Conservation (phyloP, 2,797 vertebrate genomes). For the Apogon talboti region DNA sequence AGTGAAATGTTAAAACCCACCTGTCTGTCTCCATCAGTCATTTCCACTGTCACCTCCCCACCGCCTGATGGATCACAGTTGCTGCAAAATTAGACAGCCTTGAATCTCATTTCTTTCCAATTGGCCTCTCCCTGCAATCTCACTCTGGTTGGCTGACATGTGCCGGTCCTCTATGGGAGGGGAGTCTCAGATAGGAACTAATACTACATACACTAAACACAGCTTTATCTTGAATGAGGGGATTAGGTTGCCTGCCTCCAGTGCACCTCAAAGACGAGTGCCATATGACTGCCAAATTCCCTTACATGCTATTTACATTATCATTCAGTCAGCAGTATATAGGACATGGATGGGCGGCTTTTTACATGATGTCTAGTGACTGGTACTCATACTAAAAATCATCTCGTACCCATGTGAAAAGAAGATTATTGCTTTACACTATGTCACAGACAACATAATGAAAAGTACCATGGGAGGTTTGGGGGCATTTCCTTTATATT, state of each 20-base stretch:
- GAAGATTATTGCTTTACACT: constrained; percentile 68
- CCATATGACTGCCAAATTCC: constrained; percentile 75
- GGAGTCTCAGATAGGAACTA: constrained; percentile 75
- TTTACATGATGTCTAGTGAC: constrained; percentile 76
- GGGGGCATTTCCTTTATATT: constrained; percentile 21
- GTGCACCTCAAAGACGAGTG: constrained; percentile 79
- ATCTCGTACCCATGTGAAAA: constrained; percentile 56
- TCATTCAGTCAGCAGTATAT: constrained; percentile 80
- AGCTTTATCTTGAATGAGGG: constrained; percentile 78
- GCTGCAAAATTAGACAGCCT: constrained; percentile 99
- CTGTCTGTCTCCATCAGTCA: constrained; percentile 99
- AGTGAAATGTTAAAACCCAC: constrained; percentile 99
- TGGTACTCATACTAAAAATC: constrained; percentile 69
- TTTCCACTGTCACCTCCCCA: constrained; percentile 98
- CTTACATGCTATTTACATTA: constrained; percentile 81
- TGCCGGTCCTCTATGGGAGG: constrained; percentile 64
- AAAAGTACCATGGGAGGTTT: constrained; percentile 30
- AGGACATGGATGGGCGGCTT: constrained; percentile 71
- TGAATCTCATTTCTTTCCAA: constrained; percentile 99
- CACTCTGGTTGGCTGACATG: constrained; percentile 86
- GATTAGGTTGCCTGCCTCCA: constrained; percentile 79
- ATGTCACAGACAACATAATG: constrained; percentile 45
- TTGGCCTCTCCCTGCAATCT: constrained; percentile 94
- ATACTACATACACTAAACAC: constrained; percentile 79
- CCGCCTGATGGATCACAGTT: constrained; percentile 99